Base-by-base conservation (phyloP, 2,797 vertebrate species). In the Coracias cyanogaster region DNA sequence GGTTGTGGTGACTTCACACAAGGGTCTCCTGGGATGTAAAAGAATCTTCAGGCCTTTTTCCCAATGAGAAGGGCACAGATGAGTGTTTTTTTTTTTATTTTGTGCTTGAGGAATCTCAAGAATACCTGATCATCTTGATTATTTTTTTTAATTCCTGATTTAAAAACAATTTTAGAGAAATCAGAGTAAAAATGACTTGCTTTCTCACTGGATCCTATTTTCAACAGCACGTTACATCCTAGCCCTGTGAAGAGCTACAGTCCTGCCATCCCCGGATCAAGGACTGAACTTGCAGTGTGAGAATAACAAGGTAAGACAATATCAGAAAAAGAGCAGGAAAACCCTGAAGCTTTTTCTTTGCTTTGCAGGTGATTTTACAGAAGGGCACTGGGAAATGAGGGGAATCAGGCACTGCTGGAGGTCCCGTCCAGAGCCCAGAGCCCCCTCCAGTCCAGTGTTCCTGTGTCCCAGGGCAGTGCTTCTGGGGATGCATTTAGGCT, bases 1-100 rank as follows among this genome's bases (percentile, higher is more conserved):
- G 26, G 2, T 2, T 43, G 22, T 18, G 55, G 60, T 1, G 2
- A 16, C 77, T 60, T 92, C 48, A 43, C 26, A 10, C 2, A 0
- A 46, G 11, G 11, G 25, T 57, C 41, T 67, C 26, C 37, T 67
- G 45, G 39, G 39, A 35, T 52, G 33, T 12, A 52, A 83, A 83
- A 80, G 45, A 54, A 71, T 25, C 26, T n/a, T 66, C 67, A 73
- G 48, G 21, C 19, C 8, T 51, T 12, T 37, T 54, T 18, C 9
- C 6, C 19, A 71, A 8, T 2, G 28, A 15, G 6, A 15, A 60
- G 43, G 14, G 22, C 41, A 67, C n/a, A 71, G 17, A 17, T 33
- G 20, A 43, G 9, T n/a, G 7, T 10, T 64, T 37, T 37, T n/a
- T n/a, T 43, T 25, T 16, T 25, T 55, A 45, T 39, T 72, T 83